A percentile compares a stretch with the other conserved stretches of the same genome.
Conservation (phyloP, 2,888 invertebrate genomes). For the Coecobrya sp. region DNA sequence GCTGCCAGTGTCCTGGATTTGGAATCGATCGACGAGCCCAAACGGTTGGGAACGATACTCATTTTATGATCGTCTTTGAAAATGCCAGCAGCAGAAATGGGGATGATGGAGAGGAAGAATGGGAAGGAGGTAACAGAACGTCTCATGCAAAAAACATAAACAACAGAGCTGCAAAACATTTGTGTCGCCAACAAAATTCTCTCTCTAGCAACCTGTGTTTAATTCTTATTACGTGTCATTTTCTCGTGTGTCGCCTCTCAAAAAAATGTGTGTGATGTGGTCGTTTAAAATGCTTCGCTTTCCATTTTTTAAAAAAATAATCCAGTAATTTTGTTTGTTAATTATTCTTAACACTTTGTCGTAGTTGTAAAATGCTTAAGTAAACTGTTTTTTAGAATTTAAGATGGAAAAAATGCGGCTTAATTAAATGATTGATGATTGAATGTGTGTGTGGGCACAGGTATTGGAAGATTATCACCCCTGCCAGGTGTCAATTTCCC, state of each 20-base stretch:
- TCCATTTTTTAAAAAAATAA: no score
- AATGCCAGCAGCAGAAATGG: no score
- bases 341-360: no score
- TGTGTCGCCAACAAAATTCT: background rate
- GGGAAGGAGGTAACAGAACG: slow-evolving; percentile 50
- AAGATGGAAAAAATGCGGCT: no score
- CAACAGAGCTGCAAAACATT: background rate
- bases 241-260: background rate
- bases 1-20: slow-evolving; percentile 66
- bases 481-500: slow-evolving; percentile 97
- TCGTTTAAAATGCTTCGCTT: no score
- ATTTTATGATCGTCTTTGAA: slow-evolving; percentile 55
- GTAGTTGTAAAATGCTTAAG: no score
- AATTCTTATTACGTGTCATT: background rate
- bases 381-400: no score
- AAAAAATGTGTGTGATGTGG: no score
- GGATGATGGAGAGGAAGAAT: background rate
- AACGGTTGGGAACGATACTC: slow-evolving; percentile 64
- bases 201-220: background rate
- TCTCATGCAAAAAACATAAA: background rate
- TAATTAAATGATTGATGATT: background rate
- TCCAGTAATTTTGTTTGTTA: no score
- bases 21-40: slow-evolving; percentile 24
- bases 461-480: slow-evolving; percentile 92
- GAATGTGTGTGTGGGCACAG: background rate